Conservation (phyloP, 2,888 invertebrate species). For the Crossocerus cetratus region DNA sequence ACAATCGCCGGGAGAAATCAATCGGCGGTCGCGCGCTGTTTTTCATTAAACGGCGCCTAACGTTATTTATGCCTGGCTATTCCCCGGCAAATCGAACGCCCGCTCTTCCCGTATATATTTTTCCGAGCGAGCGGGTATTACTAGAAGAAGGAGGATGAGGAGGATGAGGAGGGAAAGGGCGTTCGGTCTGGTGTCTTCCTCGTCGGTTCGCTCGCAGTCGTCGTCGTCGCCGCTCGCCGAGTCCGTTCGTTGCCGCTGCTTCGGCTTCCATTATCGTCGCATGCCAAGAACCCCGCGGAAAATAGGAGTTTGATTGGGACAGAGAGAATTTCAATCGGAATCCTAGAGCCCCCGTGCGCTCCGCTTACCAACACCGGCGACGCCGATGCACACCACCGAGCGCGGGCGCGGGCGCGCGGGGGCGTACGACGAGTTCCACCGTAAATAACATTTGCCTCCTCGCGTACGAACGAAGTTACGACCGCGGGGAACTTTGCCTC, state of each 20-base stretch:
- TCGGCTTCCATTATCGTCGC: constrained; percentile 57
- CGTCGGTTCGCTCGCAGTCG: constrained; percentile 23
- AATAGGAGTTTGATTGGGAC: constrained; percentile 74
- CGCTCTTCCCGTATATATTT: constrained; percentile 21
- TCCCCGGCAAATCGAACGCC: constrained; percentile 37
- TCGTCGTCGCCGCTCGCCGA: not conserved
- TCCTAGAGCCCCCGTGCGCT: constrained; percentile 27
- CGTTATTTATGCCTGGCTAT: constrained; percentile 18
- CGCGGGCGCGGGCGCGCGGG: too few species aligned
- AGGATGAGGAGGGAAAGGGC: not conserved
- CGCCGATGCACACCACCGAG: constrained; percentile 33
- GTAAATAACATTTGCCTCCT: constrained; percentile 72
- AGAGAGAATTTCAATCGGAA: constrained; percentile 73
- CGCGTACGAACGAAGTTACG: constrained; percentile 59
- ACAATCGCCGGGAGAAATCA: constrained; percentile 13
- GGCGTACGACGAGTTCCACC: constrained; percentile 57
- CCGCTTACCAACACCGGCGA: constrained; percentile 8
- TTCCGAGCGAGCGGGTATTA: constrained; percentile 14
- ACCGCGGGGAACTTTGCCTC: constrained; percentile 50
- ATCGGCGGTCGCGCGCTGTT: not conserved
- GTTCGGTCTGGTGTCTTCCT: constrained; percentile 12
- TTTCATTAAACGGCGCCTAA: constrained; percentile 14
- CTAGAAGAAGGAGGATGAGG: not conserved
- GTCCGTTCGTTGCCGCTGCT: constrained; percentile 21
- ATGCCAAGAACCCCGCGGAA: constrained; percentile 64